These are phyloP conservation scores for Tauraco hartlaubi DNA, from an alignment of 2,797 vertebrate species.

Conservation along the genomic window DNA sequence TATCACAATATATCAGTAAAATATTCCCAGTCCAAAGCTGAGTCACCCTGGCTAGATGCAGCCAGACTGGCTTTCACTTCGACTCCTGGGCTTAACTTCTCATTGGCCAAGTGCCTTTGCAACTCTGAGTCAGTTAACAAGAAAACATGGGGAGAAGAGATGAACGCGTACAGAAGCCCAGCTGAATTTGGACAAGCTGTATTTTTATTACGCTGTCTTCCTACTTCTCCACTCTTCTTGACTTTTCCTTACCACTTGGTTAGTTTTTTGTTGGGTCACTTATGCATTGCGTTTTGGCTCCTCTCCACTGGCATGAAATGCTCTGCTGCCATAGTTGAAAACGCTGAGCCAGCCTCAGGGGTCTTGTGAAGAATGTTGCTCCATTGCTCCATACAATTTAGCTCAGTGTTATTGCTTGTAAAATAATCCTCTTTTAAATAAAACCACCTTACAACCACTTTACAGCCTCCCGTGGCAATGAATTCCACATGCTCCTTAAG, in stretches of 20 bases:
- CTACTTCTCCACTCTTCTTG: neutral
- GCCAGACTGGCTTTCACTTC: neutral
- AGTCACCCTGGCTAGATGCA: neutral
- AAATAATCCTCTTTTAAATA: slow-evolving; percentile 71
- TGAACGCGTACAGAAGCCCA: neutral
- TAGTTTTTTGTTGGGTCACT: neutral
- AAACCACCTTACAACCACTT: slow-evolving; percentile 51
- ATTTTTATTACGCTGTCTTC: neutral
- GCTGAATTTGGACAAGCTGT: neutral
- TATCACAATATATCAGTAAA: neutral
- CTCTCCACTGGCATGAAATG: neutral
- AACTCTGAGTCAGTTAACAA: neutral
- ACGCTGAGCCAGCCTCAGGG: slow-evolving; percentile 49
- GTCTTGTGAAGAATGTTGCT: slow-evolving; percentile 52
- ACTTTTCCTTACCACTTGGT: neutral
- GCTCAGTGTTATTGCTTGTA: slow-evolving; percentile 54
- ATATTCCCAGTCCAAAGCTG: neutral
- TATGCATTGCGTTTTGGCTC: neutral
- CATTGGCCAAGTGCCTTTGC: neutral
- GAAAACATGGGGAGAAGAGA: neutral
- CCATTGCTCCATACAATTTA: slow-evolving; percentile 37
- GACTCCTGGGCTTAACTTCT: neutral
- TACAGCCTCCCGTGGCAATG: slow-evolving; percentile 42
- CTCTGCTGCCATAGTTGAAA: slow-evolving; percentile 20
- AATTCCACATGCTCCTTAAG: slow-evolving; percentile 53